phyloP scores from a whole-genome alignment of 1,140 invertebrate species.

The Copidosoma floridanum region DNA sequence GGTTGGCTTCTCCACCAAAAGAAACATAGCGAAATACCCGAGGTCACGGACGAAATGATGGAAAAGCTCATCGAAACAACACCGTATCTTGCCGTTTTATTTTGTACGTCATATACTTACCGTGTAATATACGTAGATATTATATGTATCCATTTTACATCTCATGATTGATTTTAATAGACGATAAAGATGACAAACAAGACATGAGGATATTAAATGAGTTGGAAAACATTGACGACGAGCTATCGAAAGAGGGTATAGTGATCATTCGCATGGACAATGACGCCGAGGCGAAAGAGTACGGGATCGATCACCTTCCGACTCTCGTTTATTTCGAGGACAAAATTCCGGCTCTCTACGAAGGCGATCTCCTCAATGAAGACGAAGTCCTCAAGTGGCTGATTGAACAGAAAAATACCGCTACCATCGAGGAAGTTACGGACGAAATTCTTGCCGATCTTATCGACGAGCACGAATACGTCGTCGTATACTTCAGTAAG shows the following conservation, averaged over 20 bases:
- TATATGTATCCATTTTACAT: no score
- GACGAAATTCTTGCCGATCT: conserved; percentile 86
- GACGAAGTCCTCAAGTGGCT: conserved; percentile 90
- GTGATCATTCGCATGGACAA: conserved; percentile 88
- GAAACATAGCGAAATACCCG: conserved; percentile 86
- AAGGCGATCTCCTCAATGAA: conserved; percentile 88
- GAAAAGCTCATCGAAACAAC: conserved; percentile 83
- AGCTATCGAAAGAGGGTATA: conserved; percentile 85
- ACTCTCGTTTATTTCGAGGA: conserved; percentile 89
- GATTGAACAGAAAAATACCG: conserved; percentile 84
- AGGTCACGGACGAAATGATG: conserved; percentile 92
- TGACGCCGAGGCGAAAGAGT: conserved; percentile 84
- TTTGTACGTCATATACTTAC: conserved; percentile 71
- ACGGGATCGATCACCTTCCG: conserved; percentile 85
- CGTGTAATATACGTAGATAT: no score
- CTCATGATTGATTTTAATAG: conserved; percentile 60
- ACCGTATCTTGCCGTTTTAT: conserved; percentile 78
- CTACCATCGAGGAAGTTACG: conserved; percentile 92
- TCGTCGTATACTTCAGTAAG: conserved; percentile 90
- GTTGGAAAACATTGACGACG: conserved; percentile 90
- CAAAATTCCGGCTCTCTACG: conserved; percentile 87
- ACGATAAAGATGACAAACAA: conserved; percentile 87
- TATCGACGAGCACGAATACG: conserved; percentile 89
- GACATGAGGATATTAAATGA: conserved; percentile 85
- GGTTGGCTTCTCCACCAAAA: conserved; percentile 89